phyloP scores from a whole-genome alignment of 2,797 vertebrate species.

The Epinephelus coioides region DNA sequence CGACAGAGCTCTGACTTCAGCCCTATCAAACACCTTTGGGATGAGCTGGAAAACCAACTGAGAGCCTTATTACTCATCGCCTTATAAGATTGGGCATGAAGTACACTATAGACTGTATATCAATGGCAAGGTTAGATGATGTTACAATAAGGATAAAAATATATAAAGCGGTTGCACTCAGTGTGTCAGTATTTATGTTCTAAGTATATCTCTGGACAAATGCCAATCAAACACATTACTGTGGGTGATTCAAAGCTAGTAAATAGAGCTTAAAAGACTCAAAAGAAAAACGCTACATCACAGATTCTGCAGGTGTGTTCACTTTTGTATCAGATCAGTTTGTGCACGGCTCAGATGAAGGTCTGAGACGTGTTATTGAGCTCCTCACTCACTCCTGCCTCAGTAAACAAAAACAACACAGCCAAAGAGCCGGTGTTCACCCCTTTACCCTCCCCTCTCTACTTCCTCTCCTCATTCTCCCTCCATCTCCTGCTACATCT shows the following conservation, averaged over 20 bases:
- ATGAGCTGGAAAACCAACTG: background rate
- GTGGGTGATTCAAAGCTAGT: background rate
- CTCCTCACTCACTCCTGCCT: slow-evolving; percentile 1
- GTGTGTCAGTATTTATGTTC: background rate
- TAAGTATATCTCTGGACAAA: background rate
- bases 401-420: slow-evolving; percentile 11
- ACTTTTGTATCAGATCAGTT: background rate
- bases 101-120: too few relatives aligned
- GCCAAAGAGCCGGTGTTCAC: background rate
- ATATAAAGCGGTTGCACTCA: background rate
- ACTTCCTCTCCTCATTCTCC: background rate
- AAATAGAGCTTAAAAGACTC: background rate
- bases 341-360: slow-evolving; percentile 2
- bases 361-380: slow-evolving; percentile 5
- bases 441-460: background rate
- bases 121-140: background rate
- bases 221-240: background rate
- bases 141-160: background rate
- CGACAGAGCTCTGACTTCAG: background rate
- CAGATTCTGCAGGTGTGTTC: slow-evolving; percentile 1
- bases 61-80: background rate
- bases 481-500: background rate
- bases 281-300: background rate
- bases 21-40: background rate
- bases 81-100: background rate